Evolutionary conservation across 2,113 vertebrate species (phyloP).

Genomic region (Galeopterus variegatus): DNA sequence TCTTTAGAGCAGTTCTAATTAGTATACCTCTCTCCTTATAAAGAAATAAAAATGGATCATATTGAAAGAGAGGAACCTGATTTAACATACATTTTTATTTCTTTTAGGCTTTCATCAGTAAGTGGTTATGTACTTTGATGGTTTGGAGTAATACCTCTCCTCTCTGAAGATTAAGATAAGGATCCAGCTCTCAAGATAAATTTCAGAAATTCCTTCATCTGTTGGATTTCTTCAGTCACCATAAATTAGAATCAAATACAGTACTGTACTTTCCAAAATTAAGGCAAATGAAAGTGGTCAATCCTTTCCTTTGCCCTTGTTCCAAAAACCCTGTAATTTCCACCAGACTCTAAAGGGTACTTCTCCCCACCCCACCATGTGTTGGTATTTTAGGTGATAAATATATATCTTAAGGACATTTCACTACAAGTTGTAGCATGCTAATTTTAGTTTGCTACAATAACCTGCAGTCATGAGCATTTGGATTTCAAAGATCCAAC

Average conservation of each 20-base stretch:
- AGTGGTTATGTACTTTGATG: not conserved
- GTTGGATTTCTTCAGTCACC: not conserved
- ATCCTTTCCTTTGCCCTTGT: not conserved
- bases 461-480: not conserved
- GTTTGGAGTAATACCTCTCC: not conserved
- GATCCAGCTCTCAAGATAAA: not conserved
- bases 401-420: not conserved
- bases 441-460: not conserved
- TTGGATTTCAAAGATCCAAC: slow-evolving; percentile 30
- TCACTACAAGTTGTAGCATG: not conserved
- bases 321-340: not conserved
- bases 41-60: not conserved
- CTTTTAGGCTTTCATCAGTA: not conserved
- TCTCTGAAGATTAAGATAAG: not conserved
- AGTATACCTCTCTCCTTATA: not conserved
- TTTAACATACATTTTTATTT: not conserved
- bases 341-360: not conserved
- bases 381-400: not conserved
- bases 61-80: not conserved
- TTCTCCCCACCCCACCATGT: too few relatives aligned
- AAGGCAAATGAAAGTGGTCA: not conserved
- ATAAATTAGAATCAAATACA: not conserved
- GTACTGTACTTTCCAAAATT: slow-evolving; percentile 36
- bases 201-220: not conserved
- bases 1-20: not conserved